phyloP scores from a whole-genome alignment of 2,113 vertebrate species.

The Guaruba guarouba region DNA sequence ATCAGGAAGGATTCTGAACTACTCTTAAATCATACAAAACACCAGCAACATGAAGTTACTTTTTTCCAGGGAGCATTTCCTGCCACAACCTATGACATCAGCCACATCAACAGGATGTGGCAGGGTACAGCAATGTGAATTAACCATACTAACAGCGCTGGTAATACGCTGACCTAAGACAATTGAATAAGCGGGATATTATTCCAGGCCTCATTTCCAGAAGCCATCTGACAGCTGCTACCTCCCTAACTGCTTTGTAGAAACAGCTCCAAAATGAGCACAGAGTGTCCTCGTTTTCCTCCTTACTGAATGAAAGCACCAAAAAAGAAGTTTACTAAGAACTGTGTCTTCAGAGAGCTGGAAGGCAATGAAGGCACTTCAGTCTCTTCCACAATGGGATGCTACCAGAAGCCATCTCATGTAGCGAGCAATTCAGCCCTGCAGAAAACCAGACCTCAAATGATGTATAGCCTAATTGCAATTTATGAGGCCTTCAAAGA shows the following conservation, averaged over 20 bases:
- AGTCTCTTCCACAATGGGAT: neutral
- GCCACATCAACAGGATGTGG: rapidly evolving
- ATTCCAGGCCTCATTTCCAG: slow-evolving; percentile 35
- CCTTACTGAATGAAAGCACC: neutral
- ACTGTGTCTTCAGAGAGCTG: neutral
- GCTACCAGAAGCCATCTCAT: neutral
- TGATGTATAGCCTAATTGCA: neutral
- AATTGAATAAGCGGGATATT: neutral
- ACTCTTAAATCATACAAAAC: neutral
- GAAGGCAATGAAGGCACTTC: neutral
- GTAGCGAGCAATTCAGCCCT: neutral
- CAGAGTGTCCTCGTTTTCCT: neutral
- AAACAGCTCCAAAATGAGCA: slow-evolving; percentile 16
- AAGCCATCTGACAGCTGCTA: slow-evolving; percentile 42
- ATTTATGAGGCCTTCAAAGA: neutral
- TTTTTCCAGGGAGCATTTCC: neutral
- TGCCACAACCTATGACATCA: neutral
- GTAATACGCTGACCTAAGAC: neutral
- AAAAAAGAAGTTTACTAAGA: neutral
- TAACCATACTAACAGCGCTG: neutral
- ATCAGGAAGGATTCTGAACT: neutral
- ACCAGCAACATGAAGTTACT: neutral
- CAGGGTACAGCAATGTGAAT: neutral
- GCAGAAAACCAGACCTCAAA: neutral
- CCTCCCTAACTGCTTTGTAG: neutral